phyloP scores from a whole-genome alignment of 35 echinoderm and acorn worm species.

The Diadema setosum region DNA sequence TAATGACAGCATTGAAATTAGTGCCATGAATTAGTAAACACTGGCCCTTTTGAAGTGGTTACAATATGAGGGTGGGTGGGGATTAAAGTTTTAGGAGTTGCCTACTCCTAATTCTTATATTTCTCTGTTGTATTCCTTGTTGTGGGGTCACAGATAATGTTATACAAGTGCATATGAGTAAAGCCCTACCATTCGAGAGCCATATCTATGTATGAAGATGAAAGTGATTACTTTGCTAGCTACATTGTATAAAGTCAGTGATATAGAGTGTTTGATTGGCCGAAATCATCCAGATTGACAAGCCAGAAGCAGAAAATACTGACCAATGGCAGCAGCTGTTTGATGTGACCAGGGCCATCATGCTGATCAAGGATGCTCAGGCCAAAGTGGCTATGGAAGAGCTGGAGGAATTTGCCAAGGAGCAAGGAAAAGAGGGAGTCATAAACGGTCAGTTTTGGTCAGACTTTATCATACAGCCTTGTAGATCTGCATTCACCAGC shows the following conservation, averaged over 20 bases:
- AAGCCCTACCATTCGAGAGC: too few relatives aligned
- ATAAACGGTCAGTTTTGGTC: constrained; percentile 60
- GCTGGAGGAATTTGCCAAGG: constrained; percentile 78
- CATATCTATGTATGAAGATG: too few relatives aligned
- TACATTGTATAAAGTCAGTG: too few relatives aligned
- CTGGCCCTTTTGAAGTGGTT: too few relatives aligned
- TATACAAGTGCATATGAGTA: neutral
- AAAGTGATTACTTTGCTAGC: too few relatives aligned
- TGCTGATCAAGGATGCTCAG: constrained; percentile 80
- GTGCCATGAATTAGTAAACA: too few relatives aligned
- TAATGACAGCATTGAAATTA: too few relatives aligned
- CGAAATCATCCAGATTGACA: constrained; percentile 17
- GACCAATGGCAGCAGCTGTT: constrained; percentile 72
- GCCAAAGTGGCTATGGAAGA: constrained; percentile 74
- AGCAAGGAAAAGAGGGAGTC: constrained; percentile 79
- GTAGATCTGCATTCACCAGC: neutral
- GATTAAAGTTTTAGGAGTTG: too few relatives aligned
- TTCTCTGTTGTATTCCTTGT: too few relatives aligned
- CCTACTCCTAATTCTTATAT: too few relatives aligned
- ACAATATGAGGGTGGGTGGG: too few relatives aligned
- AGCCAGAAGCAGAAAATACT: constrained; percentile 20
- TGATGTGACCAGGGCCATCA: constrained; percentile 73
- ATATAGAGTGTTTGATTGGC: neutral
- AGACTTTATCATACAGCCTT: neutral
- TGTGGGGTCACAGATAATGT: neutral